These are phyloP conservation scores for Lytechinus variegatus DNA, from an alignment of 35 echinoderm and acorn worm species.

Conservation along the genomic window DNA sequence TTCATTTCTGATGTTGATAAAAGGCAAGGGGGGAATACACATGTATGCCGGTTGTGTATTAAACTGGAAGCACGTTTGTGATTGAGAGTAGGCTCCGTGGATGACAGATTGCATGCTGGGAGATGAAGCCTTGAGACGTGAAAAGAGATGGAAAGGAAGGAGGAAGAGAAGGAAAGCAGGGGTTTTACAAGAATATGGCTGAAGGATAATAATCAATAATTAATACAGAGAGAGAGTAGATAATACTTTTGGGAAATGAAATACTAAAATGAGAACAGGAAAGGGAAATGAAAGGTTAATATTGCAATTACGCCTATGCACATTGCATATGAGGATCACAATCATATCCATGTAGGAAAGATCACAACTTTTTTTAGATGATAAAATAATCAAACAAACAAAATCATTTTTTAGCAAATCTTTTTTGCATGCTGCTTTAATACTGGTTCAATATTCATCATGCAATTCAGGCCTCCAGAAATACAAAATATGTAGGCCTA, in stretches of 20 bases:
- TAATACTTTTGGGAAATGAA: not conserved
- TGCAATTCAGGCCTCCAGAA: not conserved
- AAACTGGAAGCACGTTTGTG: conserved; percentile 7
- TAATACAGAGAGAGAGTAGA: not conserved
- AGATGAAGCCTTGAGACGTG: not conserved
- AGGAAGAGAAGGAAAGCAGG: not conserved
- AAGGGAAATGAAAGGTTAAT: not conserved
- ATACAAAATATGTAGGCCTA: not conserved
- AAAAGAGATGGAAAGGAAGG: not conserved
- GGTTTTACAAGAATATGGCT: not conserved
- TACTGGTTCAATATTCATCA: not conserved
- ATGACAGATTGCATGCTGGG: conserved; percentile 38
- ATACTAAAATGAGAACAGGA: not conserved
- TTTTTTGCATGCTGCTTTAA: not conserved
- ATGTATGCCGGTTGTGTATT: not conserved
- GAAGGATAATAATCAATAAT: not conserved
- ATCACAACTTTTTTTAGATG: not conserved
- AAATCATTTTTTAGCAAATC: not conserved
- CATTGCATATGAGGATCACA: not conserved
- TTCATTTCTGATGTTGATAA: conserved; percentile 22
- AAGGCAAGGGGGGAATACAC: not conserved
- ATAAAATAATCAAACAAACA: not conserved
- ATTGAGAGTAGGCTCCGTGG: not conserved
- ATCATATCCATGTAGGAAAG: not conserved
- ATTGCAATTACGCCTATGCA: not conserved